Evolutionary conservation across 2,797 vertebrate genomes (phyloP).

Genomic region (Natrix natrix): DNA sequence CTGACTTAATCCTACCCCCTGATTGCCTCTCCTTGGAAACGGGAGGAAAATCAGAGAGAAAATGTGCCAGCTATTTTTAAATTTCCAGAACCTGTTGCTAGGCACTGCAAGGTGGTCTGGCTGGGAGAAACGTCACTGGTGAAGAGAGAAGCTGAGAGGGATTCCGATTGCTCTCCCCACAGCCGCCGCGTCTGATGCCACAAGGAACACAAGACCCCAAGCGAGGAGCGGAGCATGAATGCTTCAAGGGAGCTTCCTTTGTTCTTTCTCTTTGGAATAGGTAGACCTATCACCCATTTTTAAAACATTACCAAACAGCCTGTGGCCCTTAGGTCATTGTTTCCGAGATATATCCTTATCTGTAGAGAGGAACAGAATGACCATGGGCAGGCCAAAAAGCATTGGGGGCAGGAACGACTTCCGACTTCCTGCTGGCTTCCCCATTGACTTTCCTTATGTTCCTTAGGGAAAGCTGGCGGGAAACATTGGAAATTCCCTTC

Average conservation of each 20-base stretch:
- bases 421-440: neutral
- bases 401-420: neutral
- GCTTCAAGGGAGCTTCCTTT: too few relatives aligned
- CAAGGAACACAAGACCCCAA: neutral
- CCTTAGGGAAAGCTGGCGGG: neutral
- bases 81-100: conserved; percentile 32
- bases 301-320: neutral
- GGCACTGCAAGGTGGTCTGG: neutral
- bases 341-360: neutral
- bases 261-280: neutral
- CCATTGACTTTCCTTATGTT: neutral
- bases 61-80: conserved; percentile 36
- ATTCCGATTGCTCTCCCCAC: neutral
- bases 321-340: neutral
- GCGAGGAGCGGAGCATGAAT: neutral
- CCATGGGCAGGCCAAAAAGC: neutral
- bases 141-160: neutral
- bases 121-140: neutral
- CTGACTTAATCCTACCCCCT: neutral
- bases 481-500: neutral
- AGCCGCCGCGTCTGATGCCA: too few relatives aligned
- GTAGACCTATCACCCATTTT: neutral
- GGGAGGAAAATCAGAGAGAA: conserved; percentile 8
- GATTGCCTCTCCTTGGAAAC: conserved; percentile 14
- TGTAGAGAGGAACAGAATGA: neutral